phyloP scores from a whole-genome alignment of 2,888 invertebrate genomes.

The Phengaris arion region DNA sequence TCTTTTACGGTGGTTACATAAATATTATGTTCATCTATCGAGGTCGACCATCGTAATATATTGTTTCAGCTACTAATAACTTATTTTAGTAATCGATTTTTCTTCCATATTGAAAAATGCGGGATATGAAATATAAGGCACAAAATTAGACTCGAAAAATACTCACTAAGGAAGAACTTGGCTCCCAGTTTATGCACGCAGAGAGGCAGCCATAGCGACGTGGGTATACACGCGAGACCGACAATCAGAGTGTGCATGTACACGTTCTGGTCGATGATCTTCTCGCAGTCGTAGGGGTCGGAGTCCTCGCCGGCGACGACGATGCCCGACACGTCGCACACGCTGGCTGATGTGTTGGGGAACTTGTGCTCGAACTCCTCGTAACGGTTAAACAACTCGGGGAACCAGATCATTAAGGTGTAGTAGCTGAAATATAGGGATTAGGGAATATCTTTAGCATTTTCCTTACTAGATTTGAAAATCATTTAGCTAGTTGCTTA shows the following conservation, averaged over 20 bases:
- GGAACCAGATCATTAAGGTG: conserved; percentile 95
- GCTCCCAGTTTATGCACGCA: conserved; percentile 89
- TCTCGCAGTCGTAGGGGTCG: conserved; percentile 81
- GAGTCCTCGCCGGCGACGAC: conserved; percentile 67
- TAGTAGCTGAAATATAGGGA: conserved; percentile 84
- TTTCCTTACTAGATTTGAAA: neutral
- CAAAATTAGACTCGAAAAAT: neutral
- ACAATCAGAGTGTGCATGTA: conserved; percentile 88
- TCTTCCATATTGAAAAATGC: no score
- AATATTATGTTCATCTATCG: no score
- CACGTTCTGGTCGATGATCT: conserved; percentile 82
- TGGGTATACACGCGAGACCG: conserved; percentile 89
- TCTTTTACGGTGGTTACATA: no score
- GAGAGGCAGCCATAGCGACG: conserved; percentile 87
- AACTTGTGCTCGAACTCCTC: conserved; percentile 84
- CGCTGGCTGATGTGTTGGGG: conserved; percentile 84
- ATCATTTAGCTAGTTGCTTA: no score
- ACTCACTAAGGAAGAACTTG: conserved; percentile 89
- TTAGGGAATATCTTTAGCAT: neutral
- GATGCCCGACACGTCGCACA: conserved; percentile 87
- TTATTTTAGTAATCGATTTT: no score
- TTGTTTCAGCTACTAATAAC: no score
- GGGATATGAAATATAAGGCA: no score
- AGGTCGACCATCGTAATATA: no score
- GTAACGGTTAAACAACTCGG: conserved; percentile 91